These are phyloP conservation scores for Petrolisthes cinctipes DNA, from an alignment of 2,888 invertebrate genomes.

Conservation along the genomic window DNA sequence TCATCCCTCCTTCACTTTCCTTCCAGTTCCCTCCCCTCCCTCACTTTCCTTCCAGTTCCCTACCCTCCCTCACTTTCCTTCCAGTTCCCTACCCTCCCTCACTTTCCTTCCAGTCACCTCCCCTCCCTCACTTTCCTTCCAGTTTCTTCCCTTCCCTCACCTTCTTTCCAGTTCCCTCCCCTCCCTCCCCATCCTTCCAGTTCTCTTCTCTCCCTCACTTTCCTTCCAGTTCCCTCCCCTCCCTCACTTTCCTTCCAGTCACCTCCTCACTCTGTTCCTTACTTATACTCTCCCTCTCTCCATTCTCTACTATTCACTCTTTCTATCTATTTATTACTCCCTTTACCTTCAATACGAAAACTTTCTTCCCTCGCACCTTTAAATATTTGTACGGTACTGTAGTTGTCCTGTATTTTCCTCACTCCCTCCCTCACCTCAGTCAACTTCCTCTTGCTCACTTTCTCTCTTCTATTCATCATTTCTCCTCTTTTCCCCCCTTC, in stretches of 20 bases:
- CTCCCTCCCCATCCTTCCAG: neutral
- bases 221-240: neutral
- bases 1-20: neutral
- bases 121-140: neutral
- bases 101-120: neutral
- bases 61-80: neutral
- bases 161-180: slow-evolving; percentile 5
- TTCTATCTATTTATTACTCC: no score
- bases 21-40: neutral
- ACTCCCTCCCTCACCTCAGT: neutral
- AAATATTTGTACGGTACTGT: neutral
- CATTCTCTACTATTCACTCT: neutral
- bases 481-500: neutral
- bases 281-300: neutral
- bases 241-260: neutral
- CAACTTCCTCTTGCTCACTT: neutral
- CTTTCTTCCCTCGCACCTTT: no score
- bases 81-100: neutral
- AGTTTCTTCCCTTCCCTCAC: neutral
- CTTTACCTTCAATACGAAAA: no score
- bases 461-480: neutral
- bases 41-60: neutral
- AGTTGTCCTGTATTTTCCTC: neutral
- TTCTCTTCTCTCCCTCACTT: neutral
- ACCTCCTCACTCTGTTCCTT: neutral